phyloP scores from a whole-genome alignment of 2,113 vertebrate species.

The Toxotes jaculatrix region DNA sequence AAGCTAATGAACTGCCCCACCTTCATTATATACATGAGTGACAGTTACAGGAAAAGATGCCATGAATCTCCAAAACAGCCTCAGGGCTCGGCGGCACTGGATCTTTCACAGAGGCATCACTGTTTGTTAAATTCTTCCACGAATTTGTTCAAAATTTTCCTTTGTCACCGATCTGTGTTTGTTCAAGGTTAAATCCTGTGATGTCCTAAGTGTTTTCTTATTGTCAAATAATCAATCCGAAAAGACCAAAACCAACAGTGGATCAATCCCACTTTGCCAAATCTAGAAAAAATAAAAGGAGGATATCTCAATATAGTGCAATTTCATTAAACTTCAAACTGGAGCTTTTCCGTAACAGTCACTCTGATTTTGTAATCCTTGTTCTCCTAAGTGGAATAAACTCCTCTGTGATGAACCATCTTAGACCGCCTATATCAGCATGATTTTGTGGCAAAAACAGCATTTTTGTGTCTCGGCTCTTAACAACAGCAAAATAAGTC shows the following conservation, averaged over 20 bases:
- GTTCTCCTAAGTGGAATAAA: conserved; percentile 12
- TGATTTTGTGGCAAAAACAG: conserved; percentile 41
- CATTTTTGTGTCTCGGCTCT: conserved; percentile 1
- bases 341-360: background rate
- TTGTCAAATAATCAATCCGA: background rate
- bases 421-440: background rate
- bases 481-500: conserved; percentile 4
- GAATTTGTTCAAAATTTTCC: background rate
- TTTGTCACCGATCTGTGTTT: background rate
- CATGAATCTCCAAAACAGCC: background rate
- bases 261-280: background rate
- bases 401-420: background rate
- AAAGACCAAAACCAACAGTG: background rate
- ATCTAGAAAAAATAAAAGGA: background rate
- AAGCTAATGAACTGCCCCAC: background rate
- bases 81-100: background rate
- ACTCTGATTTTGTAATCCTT: background rate
- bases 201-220: background rate
- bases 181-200: background rate
- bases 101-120: background rate
- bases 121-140: background rate
- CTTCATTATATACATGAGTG: background rate
- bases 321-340: conserved; percentile 5
- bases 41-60: background rate
- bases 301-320: background rate